These are phyloP conservation scores for Acrocyrtus sp. DNA, from an alignment of 2,888 invertebrate genomes.

Conservation along the genomic window DNA sequence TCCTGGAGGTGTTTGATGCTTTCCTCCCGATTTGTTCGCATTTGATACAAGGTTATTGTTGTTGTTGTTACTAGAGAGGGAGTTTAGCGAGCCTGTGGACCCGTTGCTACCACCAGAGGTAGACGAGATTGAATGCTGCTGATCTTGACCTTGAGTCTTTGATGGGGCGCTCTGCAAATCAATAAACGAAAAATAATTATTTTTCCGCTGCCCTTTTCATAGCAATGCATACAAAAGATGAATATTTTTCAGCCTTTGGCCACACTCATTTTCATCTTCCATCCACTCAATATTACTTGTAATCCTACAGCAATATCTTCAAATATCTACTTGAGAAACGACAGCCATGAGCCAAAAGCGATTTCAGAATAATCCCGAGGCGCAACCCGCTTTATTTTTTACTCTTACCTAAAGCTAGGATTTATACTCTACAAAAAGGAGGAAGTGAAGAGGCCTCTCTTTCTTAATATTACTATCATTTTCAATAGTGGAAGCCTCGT, in stretches of 20 bases:
- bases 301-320: too few relatives aligned
- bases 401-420: slow-evolving; percentile 8
- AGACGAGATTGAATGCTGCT: slow-evolving; percentile 66
- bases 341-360: too few relatives aligned
- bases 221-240: too few relatives aligned
- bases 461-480: slow-evolving; percentile 7
- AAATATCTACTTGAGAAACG: slow-evolving; percentile 42
- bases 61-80: slow-evolving; percentile 70
- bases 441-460: slow-evolving; percentile 44
- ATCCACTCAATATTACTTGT: slow-evolving; percentile 24
- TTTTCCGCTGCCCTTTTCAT: too few relatives aligned
- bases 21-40: slow-evolving; percentile 67
- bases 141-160: slow-evolving; percentile 74
- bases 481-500: slow-evolving; percentile 10
- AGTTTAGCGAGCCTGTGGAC: slow-evolving; percentile 63
- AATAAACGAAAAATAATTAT: slow-evolving; percentile 43
- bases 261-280: too few relatives aligned
- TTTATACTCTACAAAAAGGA: slow-evolving; percentile 25
- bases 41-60: slow-evolving; percentile 64
- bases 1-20: slow-evolving; percentile 56
- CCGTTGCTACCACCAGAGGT: slow-evolving; percentile 62
- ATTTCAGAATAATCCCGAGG: too few relatives aligned
- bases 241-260: too few relatives aligned
- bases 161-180: slow-evolving; percentile 70
- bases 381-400: slow-evolving; percentile 11